Base-by-base conservation (phyloP, 2,797 vertebrate species). In the Myotis daubentonii region DNA sequence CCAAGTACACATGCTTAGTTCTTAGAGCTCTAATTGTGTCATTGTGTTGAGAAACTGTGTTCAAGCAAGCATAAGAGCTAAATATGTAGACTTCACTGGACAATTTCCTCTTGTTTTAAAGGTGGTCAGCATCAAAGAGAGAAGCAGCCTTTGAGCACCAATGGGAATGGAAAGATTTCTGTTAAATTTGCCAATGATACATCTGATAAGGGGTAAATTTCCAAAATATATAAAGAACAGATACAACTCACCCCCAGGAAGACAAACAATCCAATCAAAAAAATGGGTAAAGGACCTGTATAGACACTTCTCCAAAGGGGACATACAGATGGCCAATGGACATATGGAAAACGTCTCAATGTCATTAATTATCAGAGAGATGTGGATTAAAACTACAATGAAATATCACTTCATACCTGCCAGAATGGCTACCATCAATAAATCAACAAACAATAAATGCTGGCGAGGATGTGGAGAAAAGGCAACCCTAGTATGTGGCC, bases 21-120 rank as follows among this genome's bases (percentile, higher is more conserved):
- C 12, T 93, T 60, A 74, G 72, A 94, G 25, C 9, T 66, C 20
- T 30, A 11, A 53, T n/a, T 85, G 28, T 17, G 38, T 78, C 78
- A 36, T 75, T 65, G 75, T 38, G 23, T 93, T 81, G 20, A 72
- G 11, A 87, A 87, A 30, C 33, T 2, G 36, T 25, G 3, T 22
- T 11, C 4, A 65, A n/a, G 8, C 20, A 84, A 74, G 33, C 17
- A 5, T 22, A 16, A 62, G 11, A 68, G 25, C 41, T 89, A 80
- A 84, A 12, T 71, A 17, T 16, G 8, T 79, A n/a, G 36, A 49
- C 17, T 81, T 36, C n/a, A 49, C 22, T 62, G 22, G 25, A 74
- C 15, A 20, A 1, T 41, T 60, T 30, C 75, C 28, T 68, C 47
- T 85, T 65, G 1, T 55, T 62, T 65, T n/a, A 5, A 41, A 22